Conservation (phyloP, 2,888 invertebrate genomes). For the Clepsis dumicolana region DNA sequence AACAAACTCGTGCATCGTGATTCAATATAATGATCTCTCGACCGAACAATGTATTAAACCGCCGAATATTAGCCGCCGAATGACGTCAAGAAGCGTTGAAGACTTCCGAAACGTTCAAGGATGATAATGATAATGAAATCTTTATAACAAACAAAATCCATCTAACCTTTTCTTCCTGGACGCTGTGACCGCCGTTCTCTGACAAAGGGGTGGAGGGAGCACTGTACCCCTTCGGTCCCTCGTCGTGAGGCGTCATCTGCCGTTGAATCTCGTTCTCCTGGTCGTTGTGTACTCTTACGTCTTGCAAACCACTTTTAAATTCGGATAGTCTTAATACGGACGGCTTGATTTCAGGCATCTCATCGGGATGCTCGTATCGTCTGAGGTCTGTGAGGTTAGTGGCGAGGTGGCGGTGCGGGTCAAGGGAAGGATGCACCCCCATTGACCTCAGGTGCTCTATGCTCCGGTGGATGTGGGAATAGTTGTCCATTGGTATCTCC, state of each 20-base stretch:
- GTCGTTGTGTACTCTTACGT: constrained; percentile 73
- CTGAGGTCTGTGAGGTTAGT: constrained; percentile 80
- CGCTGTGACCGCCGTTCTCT: constrained; percentile 79
- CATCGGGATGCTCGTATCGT: constrained; percentile 82
- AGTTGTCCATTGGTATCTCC: constrained; percentile 89
- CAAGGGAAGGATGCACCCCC: constrained; percentile 83
- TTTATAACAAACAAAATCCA: constrained; percentile 45
- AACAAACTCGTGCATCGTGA: constrained; percentile 73
- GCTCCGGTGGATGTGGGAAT: constrained; percentile 88
- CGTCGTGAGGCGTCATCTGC: constrained; percentile 81
- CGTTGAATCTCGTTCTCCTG: constrained; percentile 80
- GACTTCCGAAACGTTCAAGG: constrained; percentile 83
- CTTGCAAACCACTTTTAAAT: constrained; percentile 80
- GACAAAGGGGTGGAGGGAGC: constrained; percentile 83
- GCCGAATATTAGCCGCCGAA: constrained; percentile 60
- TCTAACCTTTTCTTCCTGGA: constrained; percentile 84
- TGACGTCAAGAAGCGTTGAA: constrained; percentile 69
- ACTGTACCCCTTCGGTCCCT: constrained; percentile 81
- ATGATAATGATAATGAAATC: constrained; percentile 51
- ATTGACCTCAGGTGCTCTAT: constrained; percentile 88
- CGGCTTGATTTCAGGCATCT: constrained; percentile 82
- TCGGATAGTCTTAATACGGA: constrained; percentile 82
- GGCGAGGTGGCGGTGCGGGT: constrained; percentile 79
- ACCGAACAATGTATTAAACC: constrained; percentile 69
- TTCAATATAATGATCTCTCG: constrained; percentile 68